Conservation (phyloP, 2,797 vertebrate species). For the Aphelocoma californica region DNA sequence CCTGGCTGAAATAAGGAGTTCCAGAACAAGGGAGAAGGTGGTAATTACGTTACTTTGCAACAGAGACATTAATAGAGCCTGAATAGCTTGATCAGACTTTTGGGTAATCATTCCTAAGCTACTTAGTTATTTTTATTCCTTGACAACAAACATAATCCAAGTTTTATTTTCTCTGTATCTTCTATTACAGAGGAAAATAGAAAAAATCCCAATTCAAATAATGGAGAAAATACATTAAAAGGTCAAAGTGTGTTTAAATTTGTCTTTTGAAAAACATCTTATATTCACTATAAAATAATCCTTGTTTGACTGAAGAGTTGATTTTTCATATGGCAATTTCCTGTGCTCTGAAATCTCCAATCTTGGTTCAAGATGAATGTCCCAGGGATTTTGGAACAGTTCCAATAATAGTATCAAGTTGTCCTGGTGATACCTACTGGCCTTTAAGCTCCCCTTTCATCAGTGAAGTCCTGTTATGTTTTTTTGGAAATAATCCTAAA, state of each 20-base stretch:
- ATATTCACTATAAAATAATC: rapidly evolving
- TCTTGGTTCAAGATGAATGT: not conserved
- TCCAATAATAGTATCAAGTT: not conserved
- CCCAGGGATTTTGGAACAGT: not conserved
- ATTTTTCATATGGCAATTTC: not conserved
- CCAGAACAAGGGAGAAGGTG: not conserved
- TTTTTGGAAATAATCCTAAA: not conserved
- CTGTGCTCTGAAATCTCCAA: not conserved
- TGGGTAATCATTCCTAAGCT: not conserved
- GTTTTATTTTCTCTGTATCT: not conserved
- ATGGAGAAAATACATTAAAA: not conserved
- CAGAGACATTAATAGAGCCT: not conserved
- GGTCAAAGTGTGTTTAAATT: not conserved
- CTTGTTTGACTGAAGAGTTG: not conserved
- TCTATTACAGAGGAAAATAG: not conserved
- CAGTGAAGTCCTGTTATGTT: not conserved
- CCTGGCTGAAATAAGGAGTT: not conserved
- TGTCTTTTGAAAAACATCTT: not conserved
- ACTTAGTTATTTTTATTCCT: not conserved
- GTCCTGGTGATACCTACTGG: not conserved
- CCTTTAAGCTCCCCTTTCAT: not conserved
- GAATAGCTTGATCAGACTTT: not conserved
- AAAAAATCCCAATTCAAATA: not conserved
- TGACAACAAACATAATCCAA: not conserved
- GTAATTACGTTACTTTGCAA: not conserved